Conservation (phyloP, 2,888 invertebrate species). For the Catocala sponsa region DNA sequence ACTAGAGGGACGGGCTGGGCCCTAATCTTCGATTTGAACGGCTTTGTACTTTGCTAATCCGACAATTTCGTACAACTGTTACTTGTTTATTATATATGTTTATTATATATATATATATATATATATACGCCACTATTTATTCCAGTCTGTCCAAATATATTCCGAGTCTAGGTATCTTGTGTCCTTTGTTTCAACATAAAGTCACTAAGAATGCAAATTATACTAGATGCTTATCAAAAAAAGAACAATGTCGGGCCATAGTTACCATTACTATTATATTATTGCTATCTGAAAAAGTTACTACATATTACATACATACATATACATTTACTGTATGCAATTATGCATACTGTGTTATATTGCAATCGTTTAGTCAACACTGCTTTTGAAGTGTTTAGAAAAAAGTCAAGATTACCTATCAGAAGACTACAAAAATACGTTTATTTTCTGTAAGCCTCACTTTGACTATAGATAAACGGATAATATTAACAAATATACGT, state of each 20-base stretch:
- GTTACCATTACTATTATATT: too few relatives aligned
- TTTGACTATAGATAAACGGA: conserved; percentile 37
- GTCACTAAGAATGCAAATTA: too few relatives aligned
- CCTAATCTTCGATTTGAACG: conserved; percentile 27
- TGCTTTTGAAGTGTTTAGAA: conserved; percentile 5
- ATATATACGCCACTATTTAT: too few relatives aligned
- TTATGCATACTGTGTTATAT: conserved; percentile 3
- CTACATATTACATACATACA: too few relatives aligned
- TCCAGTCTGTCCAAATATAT: too few relatives aligned
- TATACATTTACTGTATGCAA: background rate
- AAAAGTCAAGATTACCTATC: conserved; percentile 9
- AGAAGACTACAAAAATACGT: conserved; percentile 9
- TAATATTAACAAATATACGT: conserved; percentile 33
- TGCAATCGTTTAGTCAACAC: conserved; percentile 7
- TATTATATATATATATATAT: too few relatives aligned
- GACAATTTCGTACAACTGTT: background rate
- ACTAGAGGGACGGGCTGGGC: conserved; percentile 34
- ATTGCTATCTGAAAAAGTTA: too few relatives aligned
- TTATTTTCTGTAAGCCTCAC: conserved; percentile 4
- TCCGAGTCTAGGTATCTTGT: too few relatives aligned
- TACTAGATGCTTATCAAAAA: too few relatives aligned
- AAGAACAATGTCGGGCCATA: too few relatives aligned
- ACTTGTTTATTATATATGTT: too few relatives aligned
- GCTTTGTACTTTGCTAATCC: conserved; percentile 27
- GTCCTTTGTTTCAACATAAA: too few relatives aligned